Base-by-base conservation (phyloP, 2,888 invertebrate genomes). In the Podabrus alpinus region DNA sequence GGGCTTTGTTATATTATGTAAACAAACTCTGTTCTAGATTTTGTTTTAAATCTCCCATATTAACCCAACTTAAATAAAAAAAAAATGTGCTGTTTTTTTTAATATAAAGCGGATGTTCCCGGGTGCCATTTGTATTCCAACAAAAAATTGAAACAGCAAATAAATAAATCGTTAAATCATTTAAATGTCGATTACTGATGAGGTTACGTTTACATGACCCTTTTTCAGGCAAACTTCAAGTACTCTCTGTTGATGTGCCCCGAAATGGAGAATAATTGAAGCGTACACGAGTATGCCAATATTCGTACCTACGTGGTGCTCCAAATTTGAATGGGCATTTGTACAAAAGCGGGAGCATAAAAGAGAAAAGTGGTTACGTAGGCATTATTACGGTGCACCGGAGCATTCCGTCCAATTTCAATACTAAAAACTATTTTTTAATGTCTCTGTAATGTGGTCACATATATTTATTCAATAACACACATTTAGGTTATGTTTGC, bases 251-350 rank as follows among this genome's bases (percentile, higher is more conserved):
- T 45, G 72, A 72, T 74, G 16, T 69, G 67, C 66, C 60, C 59
- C 62, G 15, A 60, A 71, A 69, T 77, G 69, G 78, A 77, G 71
- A 78, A 75, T 78, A 82, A 83, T 74, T 79, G 81, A 82, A 79
- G 83, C 84, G 83, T 81, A 77, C 80, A 80, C 79, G 78, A 86
- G 86, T 82, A 82, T 79, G 81, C 85, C 82, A 85, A 86, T 85
- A 84, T 84, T 85, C 83, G 82, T 84, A 85, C 85, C 85, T 85
- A 86, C 84, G 85, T 83, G 85, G 85, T 84, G 84, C 79, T 80
- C 78, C n/a, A 45, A 45, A 45, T 45, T 45, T 45, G 45, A 79
- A 82, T 80, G 77, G 76, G 78, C 75, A 75, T 79, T 80, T 72
- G 75, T 77, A 80, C 77, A 81, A 82, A 81, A 81, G 71, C 71